A percentile compares a stretch with the other conserved stretches of the same genome.
Conservation (phyloP, 1,140 invertebrate genomes). For the Chrysopa pallens region DNA sequence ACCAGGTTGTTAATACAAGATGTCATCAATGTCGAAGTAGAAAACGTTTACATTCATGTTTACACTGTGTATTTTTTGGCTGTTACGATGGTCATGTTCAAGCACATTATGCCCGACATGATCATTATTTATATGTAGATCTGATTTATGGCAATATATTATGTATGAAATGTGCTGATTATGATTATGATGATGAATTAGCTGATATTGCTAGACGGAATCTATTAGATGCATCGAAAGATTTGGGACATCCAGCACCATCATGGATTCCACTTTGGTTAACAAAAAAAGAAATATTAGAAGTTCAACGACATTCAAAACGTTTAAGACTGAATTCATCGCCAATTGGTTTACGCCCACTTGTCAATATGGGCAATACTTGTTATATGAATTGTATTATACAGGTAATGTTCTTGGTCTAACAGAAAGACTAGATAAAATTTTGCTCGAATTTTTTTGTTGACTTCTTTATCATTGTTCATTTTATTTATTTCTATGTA, state of each 20-base stretch:
- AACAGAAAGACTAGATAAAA: too few species aligned
- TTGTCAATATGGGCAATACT: slow-evolving; percentile 94
- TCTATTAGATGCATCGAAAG: slow-evolving; percentile 34
- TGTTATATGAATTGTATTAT: slow-evolving; percentile 99
- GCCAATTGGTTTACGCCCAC: slow-evolving; percentile 73
- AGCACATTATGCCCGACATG: slow-evolving; percentile 61
- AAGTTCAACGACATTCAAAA: slow-evolving; percentile 52
- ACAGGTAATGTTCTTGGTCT: slow-evolving; percentile 39
- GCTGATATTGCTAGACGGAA: not conserved
- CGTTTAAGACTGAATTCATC: slow-evolving; percentile 61
- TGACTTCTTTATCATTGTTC: too few species aligned
- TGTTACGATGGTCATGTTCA: slow-evolving; percentile 73
- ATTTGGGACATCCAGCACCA: slow-evolving; percentile 45
- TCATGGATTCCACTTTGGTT: slow-evolving; percentile 59
- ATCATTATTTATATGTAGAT: slow-evolving; percentile 73
- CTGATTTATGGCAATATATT: slow-evolving; percentile 77
- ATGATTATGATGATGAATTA: slow-evolving; percentile 37
- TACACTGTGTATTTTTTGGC: slow-evolving; percentile 83
- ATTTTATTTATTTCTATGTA: too few species aligned
- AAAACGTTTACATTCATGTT: slow-evolving; percentile 67
- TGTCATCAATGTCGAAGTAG: slow-evolving; percentile 61
- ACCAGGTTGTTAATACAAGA: slow-evolving; percentile 55
- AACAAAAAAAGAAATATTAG: slow-evolving; percentile 30
- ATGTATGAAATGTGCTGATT: slow-evolving; percentile 82
- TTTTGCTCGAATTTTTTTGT: too few species aligned